phyloP scores from a whole-genome alignment of 2,113 vertebrate species.

The Glaucomys volans region DNA sequence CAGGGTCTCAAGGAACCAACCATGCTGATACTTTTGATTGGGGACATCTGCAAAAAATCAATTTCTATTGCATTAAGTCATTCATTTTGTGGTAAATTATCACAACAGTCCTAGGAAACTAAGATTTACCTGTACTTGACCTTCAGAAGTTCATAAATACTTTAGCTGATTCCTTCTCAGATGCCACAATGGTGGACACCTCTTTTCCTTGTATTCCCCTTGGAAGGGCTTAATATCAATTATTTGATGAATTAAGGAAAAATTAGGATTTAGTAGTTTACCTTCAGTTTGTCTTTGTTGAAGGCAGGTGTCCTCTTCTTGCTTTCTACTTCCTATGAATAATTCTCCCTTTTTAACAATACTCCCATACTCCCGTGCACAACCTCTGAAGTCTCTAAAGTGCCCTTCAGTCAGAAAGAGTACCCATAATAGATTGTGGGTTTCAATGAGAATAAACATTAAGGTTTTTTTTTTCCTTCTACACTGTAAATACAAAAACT shows the following conservation, averaged over 20 bases:
- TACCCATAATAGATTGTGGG: background rate
- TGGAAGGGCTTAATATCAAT: background rate
- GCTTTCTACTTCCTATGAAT: background rate
- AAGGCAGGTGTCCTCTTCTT: background rate
- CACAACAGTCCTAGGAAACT: background rate
- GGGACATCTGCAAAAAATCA: background rate
- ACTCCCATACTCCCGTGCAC: background rate
- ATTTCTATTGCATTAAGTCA: background rate
- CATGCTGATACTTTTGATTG: background rate
- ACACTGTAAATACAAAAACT: background rate
- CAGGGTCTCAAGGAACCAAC: background rate
- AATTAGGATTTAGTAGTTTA: background rate
- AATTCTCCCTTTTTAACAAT: background rate
- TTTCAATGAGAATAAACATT: background rate
- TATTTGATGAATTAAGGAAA: background rate
- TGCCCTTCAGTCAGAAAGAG: background rate
- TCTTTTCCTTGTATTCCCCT: background rate
- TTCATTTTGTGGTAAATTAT: background rate
- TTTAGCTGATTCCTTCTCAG: background rate
- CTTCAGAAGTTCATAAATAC: background rate
- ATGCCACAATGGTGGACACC: too few relatives aligned
- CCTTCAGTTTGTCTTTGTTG: background rate
- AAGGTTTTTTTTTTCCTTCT: background rate
- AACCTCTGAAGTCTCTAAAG: conserved; percentile 3
- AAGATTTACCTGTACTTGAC: background rate